phyloP scores from a whole-genome alignment of 2,113 vertebrate species.

The Thinocorus orbignyianus region DNA sequence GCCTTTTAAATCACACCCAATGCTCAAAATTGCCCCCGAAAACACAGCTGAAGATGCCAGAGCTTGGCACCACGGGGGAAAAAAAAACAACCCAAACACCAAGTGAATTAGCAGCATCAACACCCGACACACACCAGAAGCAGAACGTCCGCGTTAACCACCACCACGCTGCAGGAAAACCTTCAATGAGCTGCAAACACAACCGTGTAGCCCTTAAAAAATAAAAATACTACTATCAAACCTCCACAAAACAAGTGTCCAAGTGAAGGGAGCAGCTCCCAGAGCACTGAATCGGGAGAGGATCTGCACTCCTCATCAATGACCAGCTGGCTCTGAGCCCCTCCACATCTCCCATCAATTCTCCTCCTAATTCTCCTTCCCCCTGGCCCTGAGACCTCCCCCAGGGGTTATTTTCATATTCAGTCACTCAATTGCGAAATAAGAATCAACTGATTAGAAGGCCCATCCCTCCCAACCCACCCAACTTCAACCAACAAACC shows the following conservation, averaged over 20 bases:
- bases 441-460: neutral
- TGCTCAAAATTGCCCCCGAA: neutral
- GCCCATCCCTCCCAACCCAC: neutral
- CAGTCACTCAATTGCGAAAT: neutral
- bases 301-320: fast-evolving
- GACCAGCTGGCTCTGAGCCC: neutral
- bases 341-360: fast-evolving
- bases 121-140: fast-evolving
- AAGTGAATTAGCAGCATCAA: neutral
- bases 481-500: neutral
- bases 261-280: neutral
- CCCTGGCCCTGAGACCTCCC: fast-evolving
- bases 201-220: neutral
- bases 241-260: neutral
- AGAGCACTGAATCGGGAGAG: neutral
- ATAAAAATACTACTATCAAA: neutral
- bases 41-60: neutral
- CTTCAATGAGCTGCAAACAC: neutral
- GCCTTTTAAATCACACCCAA: neutral
- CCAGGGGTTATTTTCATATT: neutral
- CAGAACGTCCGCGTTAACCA: neutral
- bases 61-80: neutral
- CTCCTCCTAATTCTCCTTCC: neutral
- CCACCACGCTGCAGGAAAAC: neutral
- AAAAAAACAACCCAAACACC: neutral